Percentiles rank a stretch among this genome's conserved stretches.
phyloP scores from a whole-genome alignment of 2,113 vertebrate genomes.

The Campylomormyrus tamandua region DNA sequence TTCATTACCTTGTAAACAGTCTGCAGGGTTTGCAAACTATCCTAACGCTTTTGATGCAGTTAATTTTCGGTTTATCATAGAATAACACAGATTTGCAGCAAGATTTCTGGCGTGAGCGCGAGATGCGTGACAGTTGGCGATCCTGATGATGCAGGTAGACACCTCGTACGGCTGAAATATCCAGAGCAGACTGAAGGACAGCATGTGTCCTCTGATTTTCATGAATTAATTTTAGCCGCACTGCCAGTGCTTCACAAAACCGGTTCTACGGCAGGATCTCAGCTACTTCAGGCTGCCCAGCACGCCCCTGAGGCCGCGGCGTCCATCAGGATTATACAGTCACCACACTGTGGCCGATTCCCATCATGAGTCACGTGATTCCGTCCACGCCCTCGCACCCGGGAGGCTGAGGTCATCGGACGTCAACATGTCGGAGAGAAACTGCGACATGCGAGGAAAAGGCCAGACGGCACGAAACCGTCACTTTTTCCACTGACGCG shows the following conservation, averaged over 20 bases:
- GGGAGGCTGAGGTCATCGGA: background rate
- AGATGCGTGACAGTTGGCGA: no score
- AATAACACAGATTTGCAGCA: background rate
- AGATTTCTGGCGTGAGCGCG: background rate
- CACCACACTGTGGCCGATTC: background rate
- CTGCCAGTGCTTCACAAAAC: background rate
- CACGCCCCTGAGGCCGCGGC: background rate
- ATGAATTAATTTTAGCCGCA: background rate
- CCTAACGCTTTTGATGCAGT: no score
- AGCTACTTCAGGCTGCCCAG: background rate
- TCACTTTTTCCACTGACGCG: background rate
- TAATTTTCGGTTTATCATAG: background rate
- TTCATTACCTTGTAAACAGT: background rate
- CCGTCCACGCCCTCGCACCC: background rate
- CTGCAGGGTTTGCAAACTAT: background rate
- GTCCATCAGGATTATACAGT: background rate
- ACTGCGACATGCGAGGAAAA: background rate
- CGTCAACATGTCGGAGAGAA: background rate
- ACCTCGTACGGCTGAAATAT: background rate
- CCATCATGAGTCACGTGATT: background rate
- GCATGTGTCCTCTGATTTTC: background rate
- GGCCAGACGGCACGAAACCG: background rate
- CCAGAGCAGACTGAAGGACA: background rate
- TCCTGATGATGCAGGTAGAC: background rate
- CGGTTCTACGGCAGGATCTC: background rate